Evolutionary conservation across 2,888 invertebrate species (phyloP).

Genomic region (Xestia ashworthii): DNA sequence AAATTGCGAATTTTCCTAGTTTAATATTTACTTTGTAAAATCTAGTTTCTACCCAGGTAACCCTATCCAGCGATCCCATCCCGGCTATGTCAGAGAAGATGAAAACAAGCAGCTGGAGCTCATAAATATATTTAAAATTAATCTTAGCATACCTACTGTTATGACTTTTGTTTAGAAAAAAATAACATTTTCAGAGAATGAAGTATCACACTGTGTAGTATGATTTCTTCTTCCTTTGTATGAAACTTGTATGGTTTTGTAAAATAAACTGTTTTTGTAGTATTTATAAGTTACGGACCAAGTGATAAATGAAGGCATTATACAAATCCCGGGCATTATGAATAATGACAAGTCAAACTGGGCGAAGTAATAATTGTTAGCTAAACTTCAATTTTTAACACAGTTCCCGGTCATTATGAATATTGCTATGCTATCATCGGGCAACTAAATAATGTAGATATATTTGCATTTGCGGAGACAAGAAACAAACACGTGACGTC

Average conservation of each 20-base stretch:
- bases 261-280: conserved; percentile 56
- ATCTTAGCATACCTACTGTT: conserved; percentile 35
- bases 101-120: conserved; percentile 90
- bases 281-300: not conserved
- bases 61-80: conserved; percentile 89
- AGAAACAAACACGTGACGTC: not conserved
- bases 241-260: conserved; percentile 55
- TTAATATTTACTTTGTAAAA: conserved; percentile 76
- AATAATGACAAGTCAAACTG: not conserved
- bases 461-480: not conserved
- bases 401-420: not conserved
- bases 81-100: conserved; percentile 87
- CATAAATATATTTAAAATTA: conserved; percentile 61
- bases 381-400: not conserved
- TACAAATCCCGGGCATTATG: not conserved
- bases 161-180: conserved; percentile 26
- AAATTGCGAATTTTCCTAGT: conserved; percentile 79
- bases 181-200: conserved; percentile 26
- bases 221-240: conserved; percentile 57
- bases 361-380: not conserved
- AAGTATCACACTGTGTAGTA: conserved; percentile 57
- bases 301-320: not conserved
- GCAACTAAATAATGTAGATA: not conserved
- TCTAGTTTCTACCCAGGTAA: conserved; percentile 86
- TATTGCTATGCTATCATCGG: not conserved